Percentiles rank a stretch among this genome's conserved stretches.
Evolutionary conservation across 2,888 invertebrate genomes (phyloP).

Genomic region (Chrysodeixis includens): DNA sequence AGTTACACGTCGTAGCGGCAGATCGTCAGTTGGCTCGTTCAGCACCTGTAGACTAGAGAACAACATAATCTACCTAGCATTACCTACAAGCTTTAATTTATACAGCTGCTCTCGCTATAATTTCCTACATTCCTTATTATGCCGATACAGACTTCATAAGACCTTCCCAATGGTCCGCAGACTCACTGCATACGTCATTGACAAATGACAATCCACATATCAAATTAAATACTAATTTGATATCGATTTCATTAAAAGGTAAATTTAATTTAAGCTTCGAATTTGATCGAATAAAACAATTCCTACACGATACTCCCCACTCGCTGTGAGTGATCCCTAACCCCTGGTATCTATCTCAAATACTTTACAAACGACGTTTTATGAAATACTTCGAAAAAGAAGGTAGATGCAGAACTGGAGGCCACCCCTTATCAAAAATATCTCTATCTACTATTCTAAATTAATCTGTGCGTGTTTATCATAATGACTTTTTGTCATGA

Average conservation of each 20-base stretch:
- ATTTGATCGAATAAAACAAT: constrained; percentile 54
- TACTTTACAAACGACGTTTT: constrained; percentile 26
- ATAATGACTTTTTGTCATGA: constrained; percentile 65
- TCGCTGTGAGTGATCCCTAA: constrained; percentile 5
- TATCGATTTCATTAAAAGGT: constrained; percentile 31
- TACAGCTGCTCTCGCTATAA: constrained; percentile 74
- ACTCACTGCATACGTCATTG: constrained; percentile 17
- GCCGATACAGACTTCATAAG: constrained; percentile 41
- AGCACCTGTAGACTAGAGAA: constrained; percentile 86
- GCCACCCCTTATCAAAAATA: constrained; percentile 60
- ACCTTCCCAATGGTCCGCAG: constrained; percentile 41
- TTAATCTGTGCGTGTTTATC: constrained; percentile 82
- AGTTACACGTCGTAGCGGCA: constrained; percentile 52
- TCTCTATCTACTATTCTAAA: constrained; percentile 58
- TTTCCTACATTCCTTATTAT: constrained; percentile 55
- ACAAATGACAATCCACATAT: constrained; percentile 23
- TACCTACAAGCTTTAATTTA: constrained; percentile 75
- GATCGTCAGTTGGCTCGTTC: constrained; percentile 68
- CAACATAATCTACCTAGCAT: constrained; percentile 77
- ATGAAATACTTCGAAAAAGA: constrained; percentile 47
- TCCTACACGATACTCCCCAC: constrained; percentile 19
- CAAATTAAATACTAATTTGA: constrained; percentile 30
- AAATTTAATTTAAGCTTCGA: constrained; percentile 43
- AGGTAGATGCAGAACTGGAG: constrained; percentile 44
- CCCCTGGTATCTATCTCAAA: constrained; percentile 17